Evolutionary conservation across 2,113 vertebrate species (phyloP).

Genomic region (Microcebus ravelobensis): DNA sequence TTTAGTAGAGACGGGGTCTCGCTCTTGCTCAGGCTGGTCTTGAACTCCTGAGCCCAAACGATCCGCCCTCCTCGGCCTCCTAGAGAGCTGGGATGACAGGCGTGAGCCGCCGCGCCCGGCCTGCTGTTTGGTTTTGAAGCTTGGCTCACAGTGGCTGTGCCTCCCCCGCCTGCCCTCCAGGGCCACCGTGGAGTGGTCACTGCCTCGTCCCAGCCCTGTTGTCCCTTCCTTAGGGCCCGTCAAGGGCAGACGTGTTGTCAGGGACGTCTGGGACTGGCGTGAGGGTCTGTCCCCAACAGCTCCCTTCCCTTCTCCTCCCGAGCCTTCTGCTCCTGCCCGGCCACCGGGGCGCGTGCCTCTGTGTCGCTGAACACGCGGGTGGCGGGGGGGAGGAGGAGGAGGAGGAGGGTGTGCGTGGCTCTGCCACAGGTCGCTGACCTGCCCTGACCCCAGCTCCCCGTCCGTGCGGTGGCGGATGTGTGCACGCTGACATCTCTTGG

Average conservation of each 20-base stretch:
- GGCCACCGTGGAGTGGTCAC: neutral
- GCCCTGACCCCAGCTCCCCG: neutral
- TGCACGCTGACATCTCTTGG: constrained; percentile 9
- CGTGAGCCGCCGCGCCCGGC: no score
- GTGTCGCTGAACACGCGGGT: neutral
- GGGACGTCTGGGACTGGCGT: neutral
- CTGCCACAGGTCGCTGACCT: neutral
- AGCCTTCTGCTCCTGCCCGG: neutral
- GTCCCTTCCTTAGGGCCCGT: neutral
- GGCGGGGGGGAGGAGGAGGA: rapidly evolving
- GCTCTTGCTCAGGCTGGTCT: no score
- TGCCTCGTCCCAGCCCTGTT: neutral
- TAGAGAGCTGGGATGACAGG: no score
- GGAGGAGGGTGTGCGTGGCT: neutral
- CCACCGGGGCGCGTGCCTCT: neutral
- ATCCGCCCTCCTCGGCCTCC: no score
- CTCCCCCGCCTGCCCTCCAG: neutral
- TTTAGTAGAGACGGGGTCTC: no score
- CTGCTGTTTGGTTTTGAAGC: neutral
- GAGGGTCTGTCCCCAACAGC: neutral
- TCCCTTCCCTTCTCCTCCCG: neutral
- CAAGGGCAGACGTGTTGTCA: neutral
- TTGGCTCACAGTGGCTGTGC: neutral
- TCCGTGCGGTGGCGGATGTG: neutral
- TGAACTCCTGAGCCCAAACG: no score